Evolutionary conservation across 2,113 vertebrate genomes (phyloP).

Genomic region (Struthidea cinerea): DNA sequence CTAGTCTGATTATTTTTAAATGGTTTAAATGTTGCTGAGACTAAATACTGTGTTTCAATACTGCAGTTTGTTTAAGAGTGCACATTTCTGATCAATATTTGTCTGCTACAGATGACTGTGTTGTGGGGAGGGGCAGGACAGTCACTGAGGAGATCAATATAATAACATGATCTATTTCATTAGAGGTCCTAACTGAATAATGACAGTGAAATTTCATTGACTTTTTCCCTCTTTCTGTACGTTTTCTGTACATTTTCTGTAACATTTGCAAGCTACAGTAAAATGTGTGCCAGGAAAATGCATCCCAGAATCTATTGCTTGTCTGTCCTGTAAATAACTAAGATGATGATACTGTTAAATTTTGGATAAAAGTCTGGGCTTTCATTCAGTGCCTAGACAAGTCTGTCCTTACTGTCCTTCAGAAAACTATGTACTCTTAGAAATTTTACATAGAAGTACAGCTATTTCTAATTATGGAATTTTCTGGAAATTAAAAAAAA

Average conservation of each 20-base stretch:
- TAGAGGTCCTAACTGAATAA: conserved; percentile 1
- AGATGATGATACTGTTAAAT: not conserved
- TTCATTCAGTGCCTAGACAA: not conserved
- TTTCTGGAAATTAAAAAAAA: not conserved
- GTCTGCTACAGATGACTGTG: conserved; percentile 18
- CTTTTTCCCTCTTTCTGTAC: not conserved
- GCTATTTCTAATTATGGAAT: not conserved
- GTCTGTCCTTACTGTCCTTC: not conserved
- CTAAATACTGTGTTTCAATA: not conserved
- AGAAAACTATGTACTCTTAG: not conserved
- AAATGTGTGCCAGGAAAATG: not conserved
- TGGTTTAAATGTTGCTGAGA: not conserved
- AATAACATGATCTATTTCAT: conserved; percentile 33
- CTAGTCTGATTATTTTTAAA: not conserved
- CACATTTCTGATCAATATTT: not conserved
- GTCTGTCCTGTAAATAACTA: conserved; percentile 4
- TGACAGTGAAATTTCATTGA: not conserved
- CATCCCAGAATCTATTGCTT: not conserved
- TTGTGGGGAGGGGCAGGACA: conserved; percentile 56
- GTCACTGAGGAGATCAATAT: not conserved
- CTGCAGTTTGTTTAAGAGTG: not conserved
- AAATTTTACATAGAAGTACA: not conserved
- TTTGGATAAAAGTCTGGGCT: conserved; percentile 4
- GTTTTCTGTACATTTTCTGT: not conserved
- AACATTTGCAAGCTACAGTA: not conserved